Percentiles rank a stretch among this genome's conserved stretches.
Evolutionary conservation across 2,797 vertebrate genomes (phyloP).

Genomic region (Anisognathus igniventris): DNA sequence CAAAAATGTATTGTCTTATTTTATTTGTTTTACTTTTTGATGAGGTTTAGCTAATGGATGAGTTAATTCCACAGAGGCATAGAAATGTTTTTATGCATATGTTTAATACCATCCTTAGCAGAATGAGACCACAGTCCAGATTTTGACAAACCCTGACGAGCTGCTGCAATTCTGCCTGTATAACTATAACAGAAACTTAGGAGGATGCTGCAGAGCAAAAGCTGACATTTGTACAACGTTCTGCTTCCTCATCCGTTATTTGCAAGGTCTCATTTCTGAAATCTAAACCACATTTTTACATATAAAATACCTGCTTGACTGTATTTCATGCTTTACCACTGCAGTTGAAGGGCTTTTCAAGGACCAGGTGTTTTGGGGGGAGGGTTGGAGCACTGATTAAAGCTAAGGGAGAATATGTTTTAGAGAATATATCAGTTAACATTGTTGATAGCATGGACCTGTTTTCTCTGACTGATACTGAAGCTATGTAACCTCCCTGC

Average conservation of each 20-base stretch:
- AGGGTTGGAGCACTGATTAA: neutral
- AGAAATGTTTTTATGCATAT: neutral
- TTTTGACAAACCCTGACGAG: neutral
- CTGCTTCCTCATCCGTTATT: neutral
- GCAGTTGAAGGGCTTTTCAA: neutral
- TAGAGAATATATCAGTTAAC: neutral
- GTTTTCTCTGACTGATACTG: neutral
- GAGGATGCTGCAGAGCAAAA: neutral
- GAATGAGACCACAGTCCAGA: neutral
- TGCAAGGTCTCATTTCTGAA: neutral
- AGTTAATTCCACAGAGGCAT: neutral
- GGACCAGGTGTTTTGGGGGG: neutral
- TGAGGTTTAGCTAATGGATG: neutral
- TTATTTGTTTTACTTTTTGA: neutral
- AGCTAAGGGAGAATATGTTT: neutral
- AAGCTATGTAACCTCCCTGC: neutral
- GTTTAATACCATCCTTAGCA: neutral
- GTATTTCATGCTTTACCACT: neutral
- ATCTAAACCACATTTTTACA: neutral
- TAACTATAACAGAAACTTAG: neutral
- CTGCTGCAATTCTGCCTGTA: neutral
- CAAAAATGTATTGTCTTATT: neutral
- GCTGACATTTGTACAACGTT: neutral
- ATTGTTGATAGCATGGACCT: neutral
- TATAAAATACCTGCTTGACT: neutral